Base-by-base conservation (phyloP, 64 coral and sea anemone genomes). In the Dendrophyllia cribrosa region DNA sequence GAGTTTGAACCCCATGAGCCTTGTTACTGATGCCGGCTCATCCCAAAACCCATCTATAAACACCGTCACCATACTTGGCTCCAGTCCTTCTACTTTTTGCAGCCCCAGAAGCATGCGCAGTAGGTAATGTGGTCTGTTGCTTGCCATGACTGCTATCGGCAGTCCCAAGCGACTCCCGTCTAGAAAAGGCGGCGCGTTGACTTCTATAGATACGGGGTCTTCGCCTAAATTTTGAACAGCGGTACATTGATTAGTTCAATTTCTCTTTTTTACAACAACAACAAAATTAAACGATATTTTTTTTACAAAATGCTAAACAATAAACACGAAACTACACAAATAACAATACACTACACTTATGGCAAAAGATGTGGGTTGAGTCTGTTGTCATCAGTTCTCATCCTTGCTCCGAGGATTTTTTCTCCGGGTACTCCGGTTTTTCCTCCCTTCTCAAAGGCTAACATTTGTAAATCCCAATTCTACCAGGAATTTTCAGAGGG, bases 141-240 rank as follows among this genome's bases (percentile, higher is more conserved):
- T 85, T n/a, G 82, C 91, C 91, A 93, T 93, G 58, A 93, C 17
- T 9, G 91, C 91, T 59, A 93, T 67, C 4, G 82, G 91, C 3
- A 87, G 58, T 19, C 87, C 43, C 0, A 87, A 63, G 12, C 91
- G 83, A 16, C 56, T 78, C 19, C 91, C 91, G 55, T 87, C 91
- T 70, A 13, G 58, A 23, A 93, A 87, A 15, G 91, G 17, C 0
- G 91, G 91, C 58, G 82, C 59, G 13, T 86, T 16, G n/a, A 93
- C 44, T 48, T 86, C 72, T 21, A 93, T 67, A 51, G 49, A 17
- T 51, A 63, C 61, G 3, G 91, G 91, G 4, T 87, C 70, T 23
- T 76, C 83, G 34, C 91, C 91, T 93, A 16, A 69, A 77, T 14
- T 16, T 47, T 3, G 68, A 72, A 22, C 10, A 51, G n/a, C 14